Conservation (phyloP, 2,888 invertebrate species). For the Azorinus chamasolen region DNA sequence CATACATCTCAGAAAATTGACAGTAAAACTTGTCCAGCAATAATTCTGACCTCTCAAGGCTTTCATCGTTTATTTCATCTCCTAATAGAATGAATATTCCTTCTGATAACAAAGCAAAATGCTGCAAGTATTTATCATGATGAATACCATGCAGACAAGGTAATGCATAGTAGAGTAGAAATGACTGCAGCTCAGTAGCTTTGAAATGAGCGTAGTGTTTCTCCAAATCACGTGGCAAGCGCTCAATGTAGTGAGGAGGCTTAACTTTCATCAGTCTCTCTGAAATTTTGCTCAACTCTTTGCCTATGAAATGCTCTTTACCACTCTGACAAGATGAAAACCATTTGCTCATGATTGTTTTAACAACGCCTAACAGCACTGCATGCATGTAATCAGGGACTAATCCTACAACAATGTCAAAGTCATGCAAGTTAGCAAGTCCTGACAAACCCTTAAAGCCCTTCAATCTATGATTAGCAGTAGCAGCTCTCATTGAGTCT, state of each 20-base stretch:
- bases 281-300: slow-evolving; percentile 35
- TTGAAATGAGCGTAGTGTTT: slow-evolving; percentile 61
- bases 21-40: slow-evolving; percentile 43
- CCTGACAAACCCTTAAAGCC: slow-evolving; percentile 45
- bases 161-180: slow-evolving; percentile 52
- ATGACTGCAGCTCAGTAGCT: slow-evolving; percentile 64
- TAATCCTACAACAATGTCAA: slow-evolving; percentile 37
- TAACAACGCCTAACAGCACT: slow-evolving; percentile 37
- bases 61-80: slow-evolving; percentile 44
- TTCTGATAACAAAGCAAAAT: slow-evolving; percentile 50
- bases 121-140: slow-evolving; percentile 43
- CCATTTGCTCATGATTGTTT: slow-evolving; percentile 41
- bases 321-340: slow-evolving; percentile 38
- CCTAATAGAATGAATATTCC: slow-evolving; percentile 58
- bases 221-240: slow-evolving; percentile 59
- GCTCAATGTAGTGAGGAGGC: slow-evolving; percentile 56
- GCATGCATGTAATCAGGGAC: slow-evolving; percentile 62
- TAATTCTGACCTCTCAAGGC: slow-evolving; percentile 32
- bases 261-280: slow-evolving; percentile 34
- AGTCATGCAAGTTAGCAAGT: slow-evolving; percentile 8
- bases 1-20: slow-evolving; percentile 47
- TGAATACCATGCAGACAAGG: slow-evolving; percentile 58
- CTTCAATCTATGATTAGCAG: slow-evolving; percentile 25
- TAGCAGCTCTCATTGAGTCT: slow-evolving; percentile 19
- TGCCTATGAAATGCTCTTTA: slow-evolving; percentile 46